Conservation (phyloP, 2,113 vertebrate genomes). For the Thalassarche chlororhynchos region DNA sequence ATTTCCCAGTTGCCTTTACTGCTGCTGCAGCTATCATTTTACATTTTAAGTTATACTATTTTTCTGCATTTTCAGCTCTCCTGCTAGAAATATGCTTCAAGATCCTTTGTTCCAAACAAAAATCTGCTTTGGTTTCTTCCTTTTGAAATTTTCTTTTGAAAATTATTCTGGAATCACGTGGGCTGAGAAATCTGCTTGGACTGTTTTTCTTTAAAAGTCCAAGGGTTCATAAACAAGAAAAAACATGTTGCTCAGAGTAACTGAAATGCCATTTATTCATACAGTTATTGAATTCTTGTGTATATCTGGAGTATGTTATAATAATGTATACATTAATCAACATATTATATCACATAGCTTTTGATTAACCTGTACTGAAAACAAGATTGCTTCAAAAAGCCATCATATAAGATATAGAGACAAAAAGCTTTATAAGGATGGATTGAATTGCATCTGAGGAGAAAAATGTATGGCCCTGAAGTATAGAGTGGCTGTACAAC, state of each 20-base stretch:
- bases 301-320: background rate
- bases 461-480: background rate
- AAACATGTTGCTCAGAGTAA: background rate
- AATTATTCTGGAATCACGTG: background rate
- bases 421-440: background rate
- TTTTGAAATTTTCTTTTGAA: background rate
- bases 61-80: background rate
- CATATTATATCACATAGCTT: background rate
- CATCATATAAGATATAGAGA: background rate
- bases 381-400: background rate
- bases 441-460: background rate
- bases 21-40: background rate
- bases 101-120: background rate
- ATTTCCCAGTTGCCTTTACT: background rate
- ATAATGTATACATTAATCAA: background rate
- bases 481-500: background rate
- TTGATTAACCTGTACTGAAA: background rate
- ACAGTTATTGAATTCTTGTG: background rate
- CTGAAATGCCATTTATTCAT: background rate
- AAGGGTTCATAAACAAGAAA: background rate
- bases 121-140: background rate
- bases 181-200: background rate
- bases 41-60: background rate
- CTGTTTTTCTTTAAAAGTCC: background rate
- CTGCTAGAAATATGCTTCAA: background rate